These are phyloP conservation scores for Brienomyrus brachyistius DNA, from an alignment of 2,113 vertebrate species.

Conservation along the genomic window DNA sequence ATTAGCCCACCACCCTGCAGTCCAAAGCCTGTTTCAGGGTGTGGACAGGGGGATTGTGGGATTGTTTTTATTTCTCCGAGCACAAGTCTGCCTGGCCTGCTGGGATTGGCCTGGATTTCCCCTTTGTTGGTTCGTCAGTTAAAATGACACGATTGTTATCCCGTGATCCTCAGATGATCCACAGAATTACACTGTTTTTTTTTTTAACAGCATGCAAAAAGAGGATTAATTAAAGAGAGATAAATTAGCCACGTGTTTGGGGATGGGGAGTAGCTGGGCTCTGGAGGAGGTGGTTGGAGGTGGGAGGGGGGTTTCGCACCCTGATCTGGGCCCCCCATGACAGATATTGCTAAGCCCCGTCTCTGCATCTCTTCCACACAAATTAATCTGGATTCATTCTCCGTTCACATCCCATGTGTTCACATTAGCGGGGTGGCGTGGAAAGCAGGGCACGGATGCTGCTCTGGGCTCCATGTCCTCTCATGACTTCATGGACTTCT, in stretches of 20 bases:
- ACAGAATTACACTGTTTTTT: background rate
- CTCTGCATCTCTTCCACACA: conserved; percentile 16
- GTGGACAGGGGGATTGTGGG: background rate
- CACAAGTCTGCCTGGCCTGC: background rate
- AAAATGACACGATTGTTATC: conserved; percentile 15
- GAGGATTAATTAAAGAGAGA: conserved; percentile 2
- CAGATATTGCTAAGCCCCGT: background rate
- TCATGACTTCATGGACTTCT: background rate
- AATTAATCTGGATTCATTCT: conserved; percentile 12
- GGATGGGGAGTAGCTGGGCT: background rate
- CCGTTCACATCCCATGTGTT: conserved; percentile 7
- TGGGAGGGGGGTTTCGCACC: background rate
- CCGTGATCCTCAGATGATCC: conserved; percentile 13
- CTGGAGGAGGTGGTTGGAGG: conserved; percentile 1
- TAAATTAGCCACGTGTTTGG: conserved; percentile 2
- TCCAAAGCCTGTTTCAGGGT: background rate
- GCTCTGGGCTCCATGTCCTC: background rate
- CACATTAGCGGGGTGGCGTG: background rate
- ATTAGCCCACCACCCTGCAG: background rate
- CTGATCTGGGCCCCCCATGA: background rate
- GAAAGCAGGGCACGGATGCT: background rate
- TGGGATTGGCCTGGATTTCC: background rate
- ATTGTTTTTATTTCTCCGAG: background rate
- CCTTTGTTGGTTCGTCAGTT: conserved; percentile 13
- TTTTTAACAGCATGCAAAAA: conserved; percentile 11